A percentile compares a stretch with the other conserved stretches of the same genome.
phyloP scores from a whole-genome alignment of 2,888 invertebrate species.

The Halictus quadricinctus region DNA sequence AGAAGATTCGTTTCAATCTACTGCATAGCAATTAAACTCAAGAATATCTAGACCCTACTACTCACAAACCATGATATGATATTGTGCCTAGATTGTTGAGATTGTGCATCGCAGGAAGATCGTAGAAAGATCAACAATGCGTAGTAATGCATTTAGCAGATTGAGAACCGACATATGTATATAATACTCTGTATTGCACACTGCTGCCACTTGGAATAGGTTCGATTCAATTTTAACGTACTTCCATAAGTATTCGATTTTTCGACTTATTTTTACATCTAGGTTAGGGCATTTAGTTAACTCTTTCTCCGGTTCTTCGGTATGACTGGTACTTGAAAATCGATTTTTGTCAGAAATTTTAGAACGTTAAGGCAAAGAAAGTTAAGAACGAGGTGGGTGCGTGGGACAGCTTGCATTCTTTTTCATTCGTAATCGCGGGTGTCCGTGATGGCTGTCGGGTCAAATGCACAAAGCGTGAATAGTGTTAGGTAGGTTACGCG shows the following conservation, averaged over 20 bases:
- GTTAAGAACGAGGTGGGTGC: conserved; percentile 6
- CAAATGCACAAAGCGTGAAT: conserved; percentile 61
- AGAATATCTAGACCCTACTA: too few species aligned
- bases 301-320: background rate
- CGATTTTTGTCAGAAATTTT: background rate
- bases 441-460: conserved; percentile 50
- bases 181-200: too few species aligned
- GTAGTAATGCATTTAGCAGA: background rate
- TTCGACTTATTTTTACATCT: too few species aligned
- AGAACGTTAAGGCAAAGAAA: background rate
- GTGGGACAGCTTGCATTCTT: conserved; percentile 20
- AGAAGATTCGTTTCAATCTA: too few species aligned
- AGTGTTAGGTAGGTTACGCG: conserved; percentile 51
- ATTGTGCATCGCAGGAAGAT: background rate
- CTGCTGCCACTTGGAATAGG: too few species aligned
- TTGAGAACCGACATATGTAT: too few species aligned
- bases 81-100: background rate
- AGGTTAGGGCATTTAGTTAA: too few species aligned
- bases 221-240: too few species aligned
- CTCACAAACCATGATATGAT: too few species aligned
- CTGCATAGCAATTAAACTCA: too few species aligned
- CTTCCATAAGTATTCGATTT: too few species aligned
- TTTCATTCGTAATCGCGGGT: conserved; percentile 14
- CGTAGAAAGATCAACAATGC: background rate
- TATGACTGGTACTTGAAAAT: background rate